Evolutionary conservation across 2,888 invertebrate species (phyloP).

Genomic region (Carpatolechia fugitivella): DNA sequence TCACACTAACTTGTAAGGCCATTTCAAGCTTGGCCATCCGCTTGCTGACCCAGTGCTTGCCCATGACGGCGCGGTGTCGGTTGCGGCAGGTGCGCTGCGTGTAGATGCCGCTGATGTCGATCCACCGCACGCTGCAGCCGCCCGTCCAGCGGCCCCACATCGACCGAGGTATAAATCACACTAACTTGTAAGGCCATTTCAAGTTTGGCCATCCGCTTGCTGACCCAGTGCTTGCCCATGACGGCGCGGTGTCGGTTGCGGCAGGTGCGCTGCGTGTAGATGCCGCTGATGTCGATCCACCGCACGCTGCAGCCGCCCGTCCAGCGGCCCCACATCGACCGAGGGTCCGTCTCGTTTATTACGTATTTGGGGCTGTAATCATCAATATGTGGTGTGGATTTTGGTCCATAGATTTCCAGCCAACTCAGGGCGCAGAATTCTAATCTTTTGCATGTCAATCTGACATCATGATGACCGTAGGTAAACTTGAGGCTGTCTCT

Average conservation of each 20-base stretch:
- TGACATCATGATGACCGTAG: no score
- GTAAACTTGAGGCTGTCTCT: no score
- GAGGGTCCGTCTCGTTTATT: constrained; percentile 33
- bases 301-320: constrained; percentile 62
- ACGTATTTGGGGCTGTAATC: constrained; percentile 35
- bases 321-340: constrained; percentile 53
- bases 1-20: constrained; percentile 37
- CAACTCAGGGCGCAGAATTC: no score
- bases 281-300: constrained; percentile 53
- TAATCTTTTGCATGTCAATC: no score
- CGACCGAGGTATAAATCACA: no score
- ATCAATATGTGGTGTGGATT: no score
- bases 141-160: constrained; percentile 62
- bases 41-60: constrained; percentile 55
- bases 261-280: constrained; percentile 62
- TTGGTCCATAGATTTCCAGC: no score
- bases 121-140: constrained; percentile 60
- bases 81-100: constrained; percentile 59
- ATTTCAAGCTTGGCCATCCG: constrained; percentile 55
- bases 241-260: constrained; percentile 41
- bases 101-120: constrained; percentile 54
- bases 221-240: constrained; percentile 50
- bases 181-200: constrained; percentile 42
- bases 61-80: constrained; percentile 39
- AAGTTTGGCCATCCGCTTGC: constrained; percentile 57